Conservation (phyloP, 2,113 vertebrate species). For the Oreochromis niloticus region DNA sequence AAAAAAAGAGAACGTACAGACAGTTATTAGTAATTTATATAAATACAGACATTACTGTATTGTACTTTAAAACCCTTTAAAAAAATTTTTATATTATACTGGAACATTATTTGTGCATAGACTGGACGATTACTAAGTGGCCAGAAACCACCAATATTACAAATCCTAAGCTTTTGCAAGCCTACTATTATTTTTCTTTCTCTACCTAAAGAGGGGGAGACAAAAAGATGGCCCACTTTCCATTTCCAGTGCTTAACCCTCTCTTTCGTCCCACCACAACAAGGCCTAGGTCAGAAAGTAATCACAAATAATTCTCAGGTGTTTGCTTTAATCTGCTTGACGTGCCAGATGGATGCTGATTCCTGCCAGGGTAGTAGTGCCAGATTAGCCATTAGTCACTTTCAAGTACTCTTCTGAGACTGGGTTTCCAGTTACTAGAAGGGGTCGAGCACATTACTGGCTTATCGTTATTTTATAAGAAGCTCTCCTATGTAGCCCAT, state of each 20-base stretch:
- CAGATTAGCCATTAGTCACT: neutral
- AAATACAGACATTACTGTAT: neutral
- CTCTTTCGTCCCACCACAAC: conserved; percentile 15
- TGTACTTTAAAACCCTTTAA: neutral
- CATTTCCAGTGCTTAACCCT: conserved; percentile 33
- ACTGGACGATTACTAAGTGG: neutral
- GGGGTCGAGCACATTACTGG: neutral
- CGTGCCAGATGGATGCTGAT: conserved; percentile 23
- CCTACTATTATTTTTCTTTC: neutral
- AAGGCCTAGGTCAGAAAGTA: conserved; percentile 20
- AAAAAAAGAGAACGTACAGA: neutral
- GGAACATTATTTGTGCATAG: neutral
- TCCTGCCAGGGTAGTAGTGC: neutral
- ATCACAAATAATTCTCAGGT: conserved; percentile 36
- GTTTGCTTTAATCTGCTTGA: conserved; percentile 53
- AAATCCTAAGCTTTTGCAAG: neutral
- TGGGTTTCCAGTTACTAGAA: neutral
- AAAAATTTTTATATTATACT: neutral
- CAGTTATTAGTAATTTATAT: neutral
- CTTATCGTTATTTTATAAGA: neutral
- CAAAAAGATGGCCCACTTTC: neutral
- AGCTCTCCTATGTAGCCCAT: neutral
- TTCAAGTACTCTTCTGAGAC: neutral
- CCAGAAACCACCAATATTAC: neutral
- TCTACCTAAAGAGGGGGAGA: neutral